These are phyloP conservation scores for Phaonia tiefii DNA, from an alignment of 2,888 invertebrate species.

Conservation along the genomic window DNA sequence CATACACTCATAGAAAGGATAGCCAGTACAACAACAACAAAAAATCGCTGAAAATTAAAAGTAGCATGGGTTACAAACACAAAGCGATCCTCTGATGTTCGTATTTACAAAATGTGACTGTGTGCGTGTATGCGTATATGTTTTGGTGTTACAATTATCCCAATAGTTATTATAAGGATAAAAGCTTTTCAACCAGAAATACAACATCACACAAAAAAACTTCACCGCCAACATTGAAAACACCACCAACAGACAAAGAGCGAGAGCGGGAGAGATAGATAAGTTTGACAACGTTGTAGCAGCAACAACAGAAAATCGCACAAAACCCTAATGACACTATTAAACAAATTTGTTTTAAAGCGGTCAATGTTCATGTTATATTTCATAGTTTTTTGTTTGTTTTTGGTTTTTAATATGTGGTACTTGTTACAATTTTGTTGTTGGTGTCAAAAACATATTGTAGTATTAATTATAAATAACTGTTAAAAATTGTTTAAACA, in stretches of 20 bases:
- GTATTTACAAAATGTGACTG: constrained; percentile 18
- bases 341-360: constrained; percentile 58
- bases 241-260: constrained; percentile 12
- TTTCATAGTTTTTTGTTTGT: background rate
- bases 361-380: constrained; percentile 35
- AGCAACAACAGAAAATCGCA: constrained; percentile 2
- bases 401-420: background rate
- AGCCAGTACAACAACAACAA: background rate
- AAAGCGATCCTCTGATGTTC: background rate
- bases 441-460: background rate
- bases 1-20: constrained; percentile 35
- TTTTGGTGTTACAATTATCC: constrained; percentile 37
- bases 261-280: too few relatives aligned
- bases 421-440: background rate
- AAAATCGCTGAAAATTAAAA: constrained; percentile 14
- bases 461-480: constrained; percentile 21
- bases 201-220: background rate
- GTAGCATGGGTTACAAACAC: background rate
- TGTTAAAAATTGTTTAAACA: background rate
- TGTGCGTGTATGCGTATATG: constrained; percentile 1
- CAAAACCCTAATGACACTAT: constrained; percentile 55
- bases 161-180: constrained; percentile 35
- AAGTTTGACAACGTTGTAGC: background rate
- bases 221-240: background rate
- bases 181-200: constrained; percentile 13